Percentiles rank a stretch among this genome's conserved stretches.
Conservation (phyloP, 2,888 invertebrate genomes). For the Cephus nigrinus region DNA sequence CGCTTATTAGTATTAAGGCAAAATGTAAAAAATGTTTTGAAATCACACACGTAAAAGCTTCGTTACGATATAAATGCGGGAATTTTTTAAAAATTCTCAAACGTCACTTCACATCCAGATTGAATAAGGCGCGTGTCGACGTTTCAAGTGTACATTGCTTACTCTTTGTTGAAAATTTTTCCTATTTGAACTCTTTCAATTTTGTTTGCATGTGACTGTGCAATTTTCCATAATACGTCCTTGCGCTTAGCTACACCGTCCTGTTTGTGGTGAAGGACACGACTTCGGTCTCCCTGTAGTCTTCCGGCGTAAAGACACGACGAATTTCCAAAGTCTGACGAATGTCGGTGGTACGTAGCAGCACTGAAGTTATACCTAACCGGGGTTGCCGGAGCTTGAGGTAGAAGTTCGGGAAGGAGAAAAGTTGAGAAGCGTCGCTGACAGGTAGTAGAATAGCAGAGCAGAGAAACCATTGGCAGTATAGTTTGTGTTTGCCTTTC, state of each 20-base stretch:
- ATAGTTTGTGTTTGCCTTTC: slow-evolving; percentile 37
- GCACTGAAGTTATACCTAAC: neutral
- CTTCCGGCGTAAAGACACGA: neutral
- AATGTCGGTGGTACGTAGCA: neutral
- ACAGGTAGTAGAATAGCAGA: slow-evolving; percentile 33
- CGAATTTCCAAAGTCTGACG: neutral
- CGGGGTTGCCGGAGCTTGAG: neutral
- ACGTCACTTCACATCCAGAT: neutral
- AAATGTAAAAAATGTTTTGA: too few species aligned
- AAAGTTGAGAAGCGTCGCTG: slow-evolving; percentile 35
- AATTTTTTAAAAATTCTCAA: too few species aligned
- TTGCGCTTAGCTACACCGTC: neutral
- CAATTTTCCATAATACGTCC: neutral
- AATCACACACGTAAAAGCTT: too few species aligned
- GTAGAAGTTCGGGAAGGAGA: slow-evolving; percentile 43
- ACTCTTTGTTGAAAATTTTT: neutral
- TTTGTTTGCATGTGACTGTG: neutral
- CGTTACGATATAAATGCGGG: too few species aligned
- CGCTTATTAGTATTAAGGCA: too few species aligned
- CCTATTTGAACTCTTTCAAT: neutral
- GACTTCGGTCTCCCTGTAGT: neutral
- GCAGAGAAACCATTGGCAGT: slow-evolving; percentile 50
- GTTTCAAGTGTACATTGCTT: neutral
- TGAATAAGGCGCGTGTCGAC: neutral
- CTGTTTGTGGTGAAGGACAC: neutral